These are phyloP conservation scores for Polylopha cassiicola DNA, from an alignment of 2,888 invertebrate genomes.

Conservation along the genomic window DNA sequence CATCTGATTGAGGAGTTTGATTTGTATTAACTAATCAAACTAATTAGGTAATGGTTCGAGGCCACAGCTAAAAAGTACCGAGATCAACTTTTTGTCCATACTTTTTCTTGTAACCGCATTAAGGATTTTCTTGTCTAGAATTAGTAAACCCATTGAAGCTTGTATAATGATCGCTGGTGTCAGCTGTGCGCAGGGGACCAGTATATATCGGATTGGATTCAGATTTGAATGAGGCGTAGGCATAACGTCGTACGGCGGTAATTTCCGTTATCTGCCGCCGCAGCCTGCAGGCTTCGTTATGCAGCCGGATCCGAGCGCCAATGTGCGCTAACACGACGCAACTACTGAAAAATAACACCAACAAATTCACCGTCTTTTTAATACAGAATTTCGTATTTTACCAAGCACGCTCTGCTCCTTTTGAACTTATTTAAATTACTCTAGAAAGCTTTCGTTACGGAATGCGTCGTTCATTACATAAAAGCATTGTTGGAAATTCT, in stretches of 20 bases:
- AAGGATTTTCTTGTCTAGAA: too few relatives aligned
- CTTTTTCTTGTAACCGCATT: too few relatives aligned
- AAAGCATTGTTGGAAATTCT: too few relatives aligned
- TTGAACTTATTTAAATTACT: conserved; percentile 10
- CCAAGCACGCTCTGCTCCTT: conserved; percentile 30
- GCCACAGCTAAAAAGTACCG: too few relatives aligned
- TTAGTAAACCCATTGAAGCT: too few relatives aligned
- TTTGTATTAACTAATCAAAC: too few relatives aligned
- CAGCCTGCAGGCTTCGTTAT: conserved; percentile 47
- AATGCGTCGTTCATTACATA: too few relatives aligned
- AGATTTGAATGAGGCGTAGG: conserved; percentile 37
- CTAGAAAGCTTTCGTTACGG: too few relatives aligned
- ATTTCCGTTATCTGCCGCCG: conserved; percentile 58
- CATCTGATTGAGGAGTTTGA: too few relatives aligned
- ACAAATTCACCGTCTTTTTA: conserved; percentile 18
- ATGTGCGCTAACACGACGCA: conserved; percentile 50
- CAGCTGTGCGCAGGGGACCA: conserved; percentile 3
- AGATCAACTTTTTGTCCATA: too few relatives aligned
- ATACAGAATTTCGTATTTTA: conserved; percentile 54
- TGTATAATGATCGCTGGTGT: conserved; percentile 17
- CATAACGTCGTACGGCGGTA: conserved; percentile 41
- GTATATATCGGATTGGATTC: conserved; percentile 31
- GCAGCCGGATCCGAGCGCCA: conserved; percentile 58
- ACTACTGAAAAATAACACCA: conserved; percentile 39
- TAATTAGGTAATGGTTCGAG: too few relatives aligned